These are phyloP conservation scores for Portevinia maculata DNA, from an alignment of 2,888 invertebrate genomes.

Conservation along the genomic window DNA sequence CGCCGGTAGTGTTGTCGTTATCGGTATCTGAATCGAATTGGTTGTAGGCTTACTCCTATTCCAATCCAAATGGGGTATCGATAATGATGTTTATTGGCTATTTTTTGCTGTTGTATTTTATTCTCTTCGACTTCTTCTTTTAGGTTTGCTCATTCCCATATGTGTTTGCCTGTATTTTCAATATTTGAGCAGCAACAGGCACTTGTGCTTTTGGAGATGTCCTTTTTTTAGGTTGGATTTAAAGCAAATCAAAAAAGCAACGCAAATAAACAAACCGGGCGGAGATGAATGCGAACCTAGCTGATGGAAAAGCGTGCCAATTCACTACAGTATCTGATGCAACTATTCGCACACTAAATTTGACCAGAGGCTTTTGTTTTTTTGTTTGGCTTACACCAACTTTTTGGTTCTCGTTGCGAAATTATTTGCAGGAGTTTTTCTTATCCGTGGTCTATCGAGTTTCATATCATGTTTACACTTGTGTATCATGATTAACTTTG, in stretches of 20 bases:
- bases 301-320: constrained; percentile 42
- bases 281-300: constrained; percentile 46
- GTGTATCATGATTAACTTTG: constrained; percentile 58
- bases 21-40: constrained; percentile 61
- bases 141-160: constrained; percentile 13
- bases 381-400: constrained; percentile 13
- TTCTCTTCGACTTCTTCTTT: constrained; percentile 12
- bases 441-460: constrained; percentile 55
- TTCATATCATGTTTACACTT: constrained; percentile 48
- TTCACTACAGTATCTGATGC: constrained; percentile 19
- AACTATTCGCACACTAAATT: constrained; percentile 17
- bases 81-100: constrained; percentile 36
- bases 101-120: constrained; percentile 26
- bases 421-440: constrained; percentile 38
- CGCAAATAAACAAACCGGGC: constrained; percentile 35
- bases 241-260: constrained; percentile 50
- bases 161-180: not conserved
- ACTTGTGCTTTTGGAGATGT: constrained; percentile 43
- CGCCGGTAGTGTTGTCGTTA: constrained; percentile 24
- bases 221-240: constrained; percentile 20
- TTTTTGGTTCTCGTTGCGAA: constrained; percentile 47
- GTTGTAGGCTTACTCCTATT: constrained; percentile 38
- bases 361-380: constrained; percentile 13
- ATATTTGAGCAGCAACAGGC: constrained; percentile 24
- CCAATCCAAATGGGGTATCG: constrained; percentile 52